Conservation (phyloP, 2,888 invertebrate species). For the Hylaea fasciaria region DNA sequence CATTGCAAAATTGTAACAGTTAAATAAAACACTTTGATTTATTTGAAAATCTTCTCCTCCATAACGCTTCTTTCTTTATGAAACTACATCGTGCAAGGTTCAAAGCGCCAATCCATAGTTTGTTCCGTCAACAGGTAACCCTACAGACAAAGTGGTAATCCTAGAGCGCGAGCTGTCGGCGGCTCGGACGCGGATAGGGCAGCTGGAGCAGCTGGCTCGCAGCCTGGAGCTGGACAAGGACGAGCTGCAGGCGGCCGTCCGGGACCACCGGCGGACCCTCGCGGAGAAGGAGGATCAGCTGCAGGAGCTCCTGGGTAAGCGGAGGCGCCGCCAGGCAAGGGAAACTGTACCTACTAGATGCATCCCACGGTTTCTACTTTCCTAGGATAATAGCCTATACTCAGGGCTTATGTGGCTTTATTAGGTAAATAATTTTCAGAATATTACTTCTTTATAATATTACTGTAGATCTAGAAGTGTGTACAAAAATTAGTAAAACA, state of each 20-base stretch:
- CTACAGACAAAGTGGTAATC: slow-evolving; percentile 74
- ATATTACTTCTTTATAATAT: too few relatives aligned
- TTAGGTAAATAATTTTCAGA: too few relatives aligned
- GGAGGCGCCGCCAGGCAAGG: neutral
- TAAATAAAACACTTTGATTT: too few relatives aligned
- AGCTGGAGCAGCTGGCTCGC: slow-evolving; percentile 73
- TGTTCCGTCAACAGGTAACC: slow-evolving; percentile 60
- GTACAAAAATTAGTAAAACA: too few relatives aligned
- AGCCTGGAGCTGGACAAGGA: slow-evolving; percentile 87
- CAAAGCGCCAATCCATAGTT: neutral
- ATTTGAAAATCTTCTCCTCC: too few relatives aligned
- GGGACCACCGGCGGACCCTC: slow-evolving; percentile 81
- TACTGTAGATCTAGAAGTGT: too few relatives aligned
- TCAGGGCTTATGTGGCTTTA: too few relatives aligned
- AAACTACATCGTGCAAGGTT: too few relatives aligned
- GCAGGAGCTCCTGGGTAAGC: slow-evolving; percentile 72
- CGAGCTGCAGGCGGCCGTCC: slow-evolving; percentile 87
- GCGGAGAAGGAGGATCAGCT: slow-evolving; percentile 75
- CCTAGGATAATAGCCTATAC: neutral
- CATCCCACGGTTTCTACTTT: too few relatives aligned
- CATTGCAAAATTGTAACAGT: too few relatives aligned
- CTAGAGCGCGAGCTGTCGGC: slow-evolving; percentile 72
- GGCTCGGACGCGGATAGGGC: slow-evolving; percentile 67
- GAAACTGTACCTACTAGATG: neutral
- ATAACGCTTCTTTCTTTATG: too few relatives aligned